These are phyloP conservation scores for Chroicocephalus ridibundus DNA, from an alignment of 2,113 vertebrate species.

Conservation along the genomic window DNA sequence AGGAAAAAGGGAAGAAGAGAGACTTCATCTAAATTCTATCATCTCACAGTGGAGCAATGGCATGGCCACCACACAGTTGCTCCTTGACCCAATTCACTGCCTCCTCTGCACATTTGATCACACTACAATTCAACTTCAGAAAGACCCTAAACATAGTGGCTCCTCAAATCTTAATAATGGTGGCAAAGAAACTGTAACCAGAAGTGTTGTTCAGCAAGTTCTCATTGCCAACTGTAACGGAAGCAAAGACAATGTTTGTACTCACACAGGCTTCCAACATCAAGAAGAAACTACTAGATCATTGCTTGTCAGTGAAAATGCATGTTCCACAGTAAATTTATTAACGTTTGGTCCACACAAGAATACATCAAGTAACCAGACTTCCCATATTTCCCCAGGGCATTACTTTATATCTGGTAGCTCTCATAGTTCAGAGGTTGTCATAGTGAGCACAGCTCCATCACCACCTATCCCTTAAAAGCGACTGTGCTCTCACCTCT, in stretches of 20 bases:
- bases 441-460: neutral
- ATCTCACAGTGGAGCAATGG: accelerated
- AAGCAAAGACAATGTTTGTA: neutral
- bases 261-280: neutral
- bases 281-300: neutral
- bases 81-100: neutral
- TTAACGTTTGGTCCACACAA: neutral
- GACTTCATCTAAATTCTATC: neutral
- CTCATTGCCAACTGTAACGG: neutral
- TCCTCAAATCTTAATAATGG: neutral
- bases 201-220: neutral
- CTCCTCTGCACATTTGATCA: neutral
- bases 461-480: neutral
- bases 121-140: neutral
- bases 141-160: neutral
- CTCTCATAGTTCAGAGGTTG: neutral
- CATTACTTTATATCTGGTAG: neutral
- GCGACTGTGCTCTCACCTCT: neutral
- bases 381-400: neutral
- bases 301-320: neutral
- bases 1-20: neutral
- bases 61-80: neutral
- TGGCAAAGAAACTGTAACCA: neutral
- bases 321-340: neutral
- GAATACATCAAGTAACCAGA: neutral